These are phyloP conservation scores for Crossaster papposus DNA, from an alignment of 53 echinoderm and acorn worm genomes.

Conservation along the genomic window DNA sequence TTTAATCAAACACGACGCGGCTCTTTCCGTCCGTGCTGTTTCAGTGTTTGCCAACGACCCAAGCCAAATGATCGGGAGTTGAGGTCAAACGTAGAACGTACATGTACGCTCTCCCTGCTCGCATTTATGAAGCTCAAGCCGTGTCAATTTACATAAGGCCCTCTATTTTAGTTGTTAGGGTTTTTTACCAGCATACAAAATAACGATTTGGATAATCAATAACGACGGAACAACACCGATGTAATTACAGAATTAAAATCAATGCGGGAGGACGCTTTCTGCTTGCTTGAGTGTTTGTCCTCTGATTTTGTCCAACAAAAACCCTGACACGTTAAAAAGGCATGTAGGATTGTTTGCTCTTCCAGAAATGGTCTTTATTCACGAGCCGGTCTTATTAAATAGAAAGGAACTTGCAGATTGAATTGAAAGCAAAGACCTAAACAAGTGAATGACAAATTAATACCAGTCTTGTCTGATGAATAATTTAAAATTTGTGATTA, in stretches of 20 bases:
- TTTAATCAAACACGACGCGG: not conserved
- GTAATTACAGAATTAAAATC: constrained; percentile 10
- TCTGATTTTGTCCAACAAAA: not conserved
- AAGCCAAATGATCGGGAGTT: not conserved
- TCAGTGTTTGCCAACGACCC: not conserved
- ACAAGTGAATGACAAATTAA: too few species aligned
- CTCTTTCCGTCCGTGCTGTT: not conserved
- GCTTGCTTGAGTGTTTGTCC: not conserved
- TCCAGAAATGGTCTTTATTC: too few species aligned
- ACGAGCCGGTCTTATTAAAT: too few species aligned
- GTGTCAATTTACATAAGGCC: not conserved
- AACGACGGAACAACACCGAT: not conserved
- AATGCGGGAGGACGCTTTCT: not conserved
- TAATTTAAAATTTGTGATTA: too few species aligned
- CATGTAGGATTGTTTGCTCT: not conserved
- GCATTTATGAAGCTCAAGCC: not conserved
- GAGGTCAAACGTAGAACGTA: not conserved
- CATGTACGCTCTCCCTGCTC: not conserved
- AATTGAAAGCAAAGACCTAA: too few species aligned
- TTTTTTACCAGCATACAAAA: not conserved
- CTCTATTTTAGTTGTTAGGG: too few species aligned
- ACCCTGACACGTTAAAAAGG: not conserved
- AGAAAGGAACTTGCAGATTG: too few species aligned
- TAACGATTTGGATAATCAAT: not conserved
- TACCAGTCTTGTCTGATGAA: too few species aligned